A percentile compares a stretch with the other conserved stretches of the same genome.
phyloP scores from a whole-genome alignment of 1,140 invertebrate genomes.

The Phymastichus coffea region DNA sequence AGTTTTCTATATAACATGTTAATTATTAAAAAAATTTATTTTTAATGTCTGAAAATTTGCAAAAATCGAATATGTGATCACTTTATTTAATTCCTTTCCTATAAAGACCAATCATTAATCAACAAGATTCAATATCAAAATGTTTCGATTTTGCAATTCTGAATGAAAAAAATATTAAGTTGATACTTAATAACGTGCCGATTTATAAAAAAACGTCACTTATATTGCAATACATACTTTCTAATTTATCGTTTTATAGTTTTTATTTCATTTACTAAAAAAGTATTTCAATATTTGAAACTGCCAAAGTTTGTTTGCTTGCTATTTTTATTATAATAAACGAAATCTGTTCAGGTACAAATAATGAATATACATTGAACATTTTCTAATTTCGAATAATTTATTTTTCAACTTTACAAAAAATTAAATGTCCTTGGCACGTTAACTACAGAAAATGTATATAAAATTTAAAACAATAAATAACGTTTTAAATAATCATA shows the following conservation, averaged over 20 bases:
- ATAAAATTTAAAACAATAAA: constrained; percentile 30
- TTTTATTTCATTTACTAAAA: not conserved
- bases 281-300: too few species aligned
- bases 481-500: constrained; percentile 8
- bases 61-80: too few species aligned
- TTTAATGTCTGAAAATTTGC: constrained; percentile 7
- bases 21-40: constrained; percentile 23
- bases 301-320: constrained; percentile 19
- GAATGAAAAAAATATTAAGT: not conserved
- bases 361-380: too few species aligned
- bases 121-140: too few species aligned
- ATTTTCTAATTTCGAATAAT: not conserved
- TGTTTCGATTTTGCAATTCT: not conserved
- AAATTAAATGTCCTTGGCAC: not conserved
- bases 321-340: not conserved
- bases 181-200: not conserved
- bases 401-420: not conserved
- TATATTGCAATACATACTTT: too few species aligned
- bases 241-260: not conserved
- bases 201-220: too few species aligned
- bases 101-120: too few species aligned
- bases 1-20: constrained; percentile 13
- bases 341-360: not conserved
- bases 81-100: too few species aligned
- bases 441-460: constrained; percentile 21